Evolutionary conservation across 2,797 vertebrate species (phyloP), one percentile per base, ranked within the genome.

Genomic region (Silurus lanzhouensis): DNA sequence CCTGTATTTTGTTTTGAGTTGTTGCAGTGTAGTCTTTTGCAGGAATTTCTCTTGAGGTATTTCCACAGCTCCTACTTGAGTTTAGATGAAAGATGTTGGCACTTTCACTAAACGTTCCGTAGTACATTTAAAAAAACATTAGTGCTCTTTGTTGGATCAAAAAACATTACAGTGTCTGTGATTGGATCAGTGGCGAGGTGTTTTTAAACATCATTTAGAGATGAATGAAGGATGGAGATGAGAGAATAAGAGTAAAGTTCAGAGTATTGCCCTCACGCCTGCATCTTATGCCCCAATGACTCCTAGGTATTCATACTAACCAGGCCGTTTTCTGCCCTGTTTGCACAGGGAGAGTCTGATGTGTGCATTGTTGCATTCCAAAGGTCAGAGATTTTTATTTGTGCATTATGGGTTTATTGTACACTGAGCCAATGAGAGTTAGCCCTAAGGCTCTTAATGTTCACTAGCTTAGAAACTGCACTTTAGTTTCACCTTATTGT

Each of bases 271-370:
- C 27, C 63, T 67, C 17, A 81, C 14, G 25, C 46, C 13, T 75
- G 60, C 31, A 27, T 63, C 66, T 71, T 52, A 9, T 85, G 78
- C 77, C 58, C 25, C 22, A 82, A 25, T 85, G 58, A 63, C 63
- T 82, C 66, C 63, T 70, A 61, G 75, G 67, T 80, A 88, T 85
- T 88, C 75, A 85, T 58, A 14, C 58, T 83, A 58, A 48, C 74
- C 46, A 55, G 46, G 48, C 84, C 31, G 17, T 44, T 22, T 67
- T 61, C 55, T 81, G 55, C 46, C 44, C 70, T 48, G 64, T 91
- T 91, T 89, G 82, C 84, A 19, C 81, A 90, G 88, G 89, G 90
- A 84, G 88, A 84, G 88, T 86, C 66, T 0, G 22, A 83, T 87
- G 72, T 84, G 76, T 83, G 71, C 52, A 5, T 81, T 63, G 22